These are phyloP conservation scores for Proterorhinus semilunaris DNA, from an alignment of 2,113 vertebrate genomes.

Conservation along the genomic window DNA sequence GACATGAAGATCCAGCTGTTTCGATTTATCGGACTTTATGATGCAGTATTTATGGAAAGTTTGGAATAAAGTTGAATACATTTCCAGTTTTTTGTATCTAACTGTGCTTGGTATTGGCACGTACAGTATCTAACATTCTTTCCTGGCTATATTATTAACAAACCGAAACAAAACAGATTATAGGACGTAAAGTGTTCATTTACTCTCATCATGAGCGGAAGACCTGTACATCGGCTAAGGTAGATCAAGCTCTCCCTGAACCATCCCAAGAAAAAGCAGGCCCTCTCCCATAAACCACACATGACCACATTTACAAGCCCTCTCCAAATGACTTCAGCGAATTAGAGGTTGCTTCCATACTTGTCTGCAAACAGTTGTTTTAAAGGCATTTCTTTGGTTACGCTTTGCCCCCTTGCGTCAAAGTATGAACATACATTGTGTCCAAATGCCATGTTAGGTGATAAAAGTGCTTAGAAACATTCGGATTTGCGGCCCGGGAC, in stretches of 20 bases:
- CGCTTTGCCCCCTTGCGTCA: constrained; percentile 6
- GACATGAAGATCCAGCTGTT: too few relatives aligned
- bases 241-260: constrained; percentile 9
- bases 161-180: not conserved
- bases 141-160: not conserved
- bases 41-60: too few relatives aligned
- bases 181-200: not conserved
- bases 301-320: constrained; percentile 56
- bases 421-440: constrained; percentile 35
- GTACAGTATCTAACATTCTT: too few relatives aligned
- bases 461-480: constrained; percentile 43
- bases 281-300: constrained; percentile 41
- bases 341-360: constrained; percentile 31
- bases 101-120: too few relatives aligned
- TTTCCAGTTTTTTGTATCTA: too few relatives aligned
- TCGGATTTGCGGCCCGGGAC: constrained; percentile 22
- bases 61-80: too few relatives aligned
- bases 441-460: constrained; percentile 43
- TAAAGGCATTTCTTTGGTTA: constrained; percentile 17
- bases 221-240: constrained; percentile 11
- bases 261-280: constrained; percentile 28
- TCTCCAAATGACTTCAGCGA: constrained; percentile 43
- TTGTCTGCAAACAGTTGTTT: constrained; percentile 26
- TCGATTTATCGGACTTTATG: too few relatives aligned
- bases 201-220: constrained; percentile 28